Percentiles rank a stretch among this genome's conserved stretches.
phyloP scores from a whole-genome alignment of 2,888 invertebrate species.

The Volucella inflata region DNA sequence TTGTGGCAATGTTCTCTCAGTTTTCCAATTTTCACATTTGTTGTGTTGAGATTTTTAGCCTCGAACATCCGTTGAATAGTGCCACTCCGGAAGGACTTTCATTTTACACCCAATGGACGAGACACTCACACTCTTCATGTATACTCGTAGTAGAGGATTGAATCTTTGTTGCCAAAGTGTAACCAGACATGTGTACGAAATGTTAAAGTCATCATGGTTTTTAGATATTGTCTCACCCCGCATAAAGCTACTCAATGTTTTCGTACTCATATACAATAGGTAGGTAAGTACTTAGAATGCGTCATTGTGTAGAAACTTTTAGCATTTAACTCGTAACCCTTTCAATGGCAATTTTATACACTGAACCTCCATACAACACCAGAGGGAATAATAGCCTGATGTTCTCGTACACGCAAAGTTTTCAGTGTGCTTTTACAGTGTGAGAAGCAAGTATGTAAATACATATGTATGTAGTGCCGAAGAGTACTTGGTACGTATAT shows the following conservation, averaged over 20 bases:
- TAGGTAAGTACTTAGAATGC: constrained; percentile 63
- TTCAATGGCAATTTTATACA: constrained; percentile 61
- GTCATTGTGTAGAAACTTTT: constrained; percentile 68
- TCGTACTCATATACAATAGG: background rate
- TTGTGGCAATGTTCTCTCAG: constrained; percentile 57
- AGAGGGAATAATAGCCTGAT: constrained; percentile 61
- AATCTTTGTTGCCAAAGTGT: constrained; percentile 74
- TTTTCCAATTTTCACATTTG: constrained; percentile 73
- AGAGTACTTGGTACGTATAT: constrained; percentile 25
- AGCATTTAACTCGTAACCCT: constrained; percentile 49
- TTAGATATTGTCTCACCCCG: constrained; percentile 30
- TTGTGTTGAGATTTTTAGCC: constrained; percentile 69
- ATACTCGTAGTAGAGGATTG: constrained; percentile 46
- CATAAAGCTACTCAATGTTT: constrained; percentile 4
- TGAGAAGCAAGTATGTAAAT: background rate
- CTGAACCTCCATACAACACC: background rate
- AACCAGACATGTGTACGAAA: constrained; percentile 74
- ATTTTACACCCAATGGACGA: constrained; percentile 46
- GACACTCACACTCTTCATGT: constrained; percentile 28
- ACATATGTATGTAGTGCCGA: too few relatives aligned
- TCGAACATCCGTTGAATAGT: constrained; percentile 58
- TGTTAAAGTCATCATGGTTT: constrained; percentile 72
- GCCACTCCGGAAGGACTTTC: constrained; percentile 56
- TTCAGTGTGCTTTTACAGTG: constrained; percentile 51
- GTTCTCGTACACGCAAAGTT: constrained; percentile 62